Conservation (phyloP, 2,797 vertebrate species). For the Enteromius unitaeniatus region DNA sequence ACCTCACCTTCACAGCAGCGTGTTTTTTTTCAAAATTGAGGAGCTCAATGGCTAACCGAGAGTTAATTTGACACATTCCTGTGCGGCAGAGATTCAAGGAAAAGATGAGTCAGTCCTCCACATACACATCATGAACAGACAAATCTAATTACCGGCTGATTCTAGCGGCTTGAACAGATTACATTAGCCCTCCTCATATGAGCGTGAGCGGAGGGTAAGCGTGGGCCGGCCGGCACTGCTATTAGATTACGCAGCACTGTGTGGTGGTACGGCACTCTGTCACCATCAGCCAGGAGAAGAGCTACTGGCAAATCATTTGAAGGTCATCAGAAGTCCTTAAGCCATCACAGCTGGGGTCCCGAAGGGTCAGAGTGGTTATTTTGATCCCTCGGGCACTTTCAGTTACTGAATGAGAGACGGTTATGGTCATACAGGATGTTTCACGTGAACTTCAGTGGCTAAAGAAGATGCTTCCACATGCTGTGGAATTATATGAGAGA, state of each 20-base stretch:
- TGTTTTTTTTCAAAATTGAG: neutral
- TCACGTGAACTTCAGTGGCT: neutral
- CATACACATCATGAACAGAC: conserved; percentile 59
- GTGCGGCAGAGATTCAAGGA: conserved; percentile 55
- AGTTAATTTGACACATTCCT: conserved; percentile 59
- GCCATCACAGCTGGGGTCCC: conserved; percentile 39
- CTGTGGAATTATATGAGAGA: neutral
- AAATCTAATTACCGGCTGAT: conserved; percentile 66
- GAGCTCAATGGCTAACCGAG: conserved; percentile 13
- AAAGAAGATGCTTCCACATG: neutral
- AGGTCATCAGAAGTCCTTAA: conserved; percentile 36
- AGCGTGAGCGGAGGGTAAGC: conserved; percentile 27
- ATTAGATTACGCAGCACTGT: conserved; percentile 64
- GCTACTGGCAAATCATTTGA: conserved; percentile 46
- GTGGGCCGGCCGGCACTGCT: conserved; percentile 43
- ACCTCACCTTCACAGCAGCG: neutral
- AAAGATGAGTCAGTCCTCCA: conserved; percentile 56
- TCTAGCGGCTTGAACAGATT: conserved; percentile 63
- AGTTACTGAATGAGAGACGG: neutral
- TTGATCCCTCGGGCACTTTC: neutral
- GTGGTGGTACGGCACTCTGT: conserved; percentile 39
- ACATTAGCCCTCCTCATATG: conserved; percentile 62
- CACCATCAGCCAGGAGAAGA: conserved; percentile 35
- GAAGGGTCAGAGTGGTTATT: conserved; percentile 14
- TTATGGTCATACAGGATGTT: conserved; percentile 16